A percentile compares a stretch with the other conserved stretches of the same genome.
These are phyloP conservation scores for Melipona beecheii DNA, from an alignment of 2,888 invertebrate species.

Conservation along the genomic window DNA sequence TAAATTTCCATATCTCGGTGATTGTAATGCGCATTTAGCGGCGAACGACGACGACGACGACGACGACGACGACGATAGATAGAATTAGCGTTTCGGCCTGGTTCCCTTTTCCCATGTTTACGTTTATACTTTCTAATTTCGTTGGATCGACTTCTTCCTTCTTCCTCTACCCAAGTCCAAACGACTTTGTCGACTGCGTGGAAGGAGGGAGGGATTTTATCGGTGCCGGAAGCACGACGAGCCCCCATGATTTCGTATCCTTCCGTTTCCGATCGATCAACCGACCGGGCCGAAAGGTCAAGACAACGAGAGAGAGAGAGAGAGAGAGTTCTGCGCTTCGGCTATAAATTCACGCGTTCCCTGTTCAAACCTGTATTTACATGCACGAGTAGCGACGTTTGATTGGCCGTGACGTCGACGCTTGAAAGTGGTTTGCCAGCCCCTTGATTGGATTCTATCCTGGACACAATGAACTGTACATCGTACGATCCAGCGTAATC, in stretches of 20 bases:
- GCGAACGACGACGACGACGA: conserved; percentile 27
- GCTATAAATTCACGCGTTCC: conserved; percentile 41
- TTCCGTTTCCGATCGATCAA: conserved; percentile 14
- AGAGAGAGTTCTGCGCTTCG: neutral
- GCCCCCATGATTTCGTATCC: neutral
- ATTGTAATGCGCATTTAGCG: conserved; percentile 82
- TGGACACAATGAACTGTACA: conserved; percentile 64
- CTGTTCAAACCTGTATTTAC: conserved; percentile 52
- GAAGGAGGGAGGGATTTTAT: too few relatives aligned
- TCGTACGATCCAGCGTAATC: conserved; percentile 61
- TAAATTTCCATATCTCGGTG: conserved; percentile 82
- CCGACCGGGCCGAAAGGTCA: conserved; percentile 36
- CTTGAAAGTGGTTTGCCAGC: conserved; percentile 65
- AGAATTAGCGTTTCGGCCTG: conserved; percentile 73
- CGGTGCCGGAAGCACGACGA: neutral
- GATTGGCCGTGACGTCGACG: conserved; percentile 66
- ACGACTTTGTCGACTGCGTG: neutral
- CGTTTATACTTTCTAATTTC: conserved; percentile 75
- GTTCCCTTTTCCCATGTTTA: conserved; percentile 64
- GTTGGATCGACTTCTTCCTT: conserved; percentile 23
- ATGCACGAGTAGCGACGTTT: conserved; percentile 57
- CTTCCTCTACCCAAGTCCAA: neutral
- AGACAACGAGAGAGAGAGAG: conserved; percentile 20
- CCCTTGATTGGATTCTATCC: conserved; percentile 71
- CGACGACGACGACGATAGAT: conserved; percentile 65